Conservation (phyloP, 2,888 invertebrate genomes). For the Himalopsyche japonica region DNA sequence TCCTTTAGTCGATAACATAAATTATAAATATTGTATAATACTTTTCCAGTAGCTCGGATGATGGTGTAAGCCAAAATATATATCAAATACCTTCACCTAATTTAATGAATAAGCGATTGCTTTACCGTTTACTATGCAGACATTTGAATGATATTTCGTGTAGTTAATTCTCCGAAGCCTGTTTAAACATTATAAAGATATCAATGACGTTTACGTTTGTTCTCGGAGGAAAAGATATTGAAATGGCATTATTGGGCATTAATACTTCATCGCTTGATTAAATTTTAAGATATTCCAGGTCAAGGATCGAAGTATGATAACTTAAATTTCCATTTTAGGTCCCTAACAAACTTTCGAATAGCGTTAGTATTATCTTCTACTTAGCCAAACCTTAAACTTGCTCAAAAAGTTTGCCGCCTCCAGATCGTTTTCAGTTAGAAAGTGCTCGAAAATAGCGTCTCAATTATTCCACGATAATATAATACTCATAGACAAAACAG, state of each 20-base stretch:
- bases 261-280: neutral
- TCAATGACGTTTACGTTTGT: neutral
- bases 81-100: too few species aligned
- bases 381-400: neutral
- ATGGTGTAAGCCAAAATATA: too few species aligned
- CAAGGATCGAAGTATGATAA: neutral
- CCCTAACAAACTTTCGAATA: neutral
- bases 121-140: too few species aligned
- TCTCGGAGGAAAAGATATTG: neutral
- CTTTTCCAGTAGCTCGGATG: too few species aligned
- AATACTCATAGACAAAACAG: neutral
- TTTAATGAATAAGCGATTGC: too few species aligned
- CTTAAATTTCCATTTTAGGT: neutral
- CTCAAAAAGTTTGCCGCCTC: neutral
- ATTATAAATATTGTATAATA: too few species aligned
- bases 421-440: neutral
- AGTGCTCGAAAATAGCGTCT: neutral
- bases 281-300: neutral
- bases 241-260: neutral
- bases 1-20: too few species aligned
- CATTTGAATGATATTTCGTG: too few species aligned
- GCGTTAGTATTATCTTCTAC: neutral
- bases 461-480: neutral
- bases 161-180: too few species aligned
- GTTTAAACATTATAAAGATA: too few species aligned